These are phyloP conservation scores for Scaptomyza polygonia DNA, from an alignment of 2,888 invertebrate genomes.

Conservation along the genomic window DNA sequence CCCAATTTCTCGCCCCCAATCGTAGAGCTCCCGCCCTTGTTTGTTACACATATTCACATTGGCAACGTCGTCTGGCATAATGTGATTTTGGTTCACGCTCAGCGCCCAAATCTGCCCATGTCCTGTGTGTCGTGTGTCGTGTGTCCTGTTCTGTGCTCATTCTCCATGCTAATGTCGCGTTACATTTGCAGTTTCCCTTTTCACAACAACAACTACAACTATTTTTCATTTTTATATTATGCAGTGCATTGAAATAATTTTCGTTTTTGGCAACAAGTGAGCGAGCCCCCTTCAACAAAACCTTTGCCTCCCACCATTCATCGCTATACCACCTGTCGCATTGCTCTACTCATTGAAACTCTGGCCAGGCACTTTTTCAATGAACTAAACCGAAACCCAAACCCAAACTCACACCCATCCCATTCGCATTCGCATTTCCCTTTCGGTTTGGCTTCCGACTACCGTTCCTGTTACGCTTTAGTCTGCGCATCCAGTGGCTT, in stretches of 20 bases:
- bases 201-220: neutral
- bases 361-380: conserved; percentile 33
- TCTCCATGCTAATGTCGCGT: conserved; percentile 42
- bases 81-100: conserved; percentile 67
- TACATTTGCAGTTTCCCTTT: conserved; percentile 24
- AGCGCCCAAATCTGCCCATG: neutral
- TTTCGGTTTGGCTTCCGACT: neutral
- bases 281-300: too few relatives aligned
- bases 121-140: neutral
- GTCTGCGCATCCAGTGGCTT: conserved; percentile 33
- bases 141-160: neutral
- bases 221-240: conserved; percentile 11
- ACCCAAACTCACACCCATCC: neutral
- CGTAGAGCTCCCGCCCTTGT: neutral
- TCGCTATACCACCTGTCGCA: conserved; percentile 16
- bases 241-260: conserved; percentile 58
- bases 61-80: conserved; percentile 51
- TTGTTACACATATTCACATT: conserved; percentile 38
- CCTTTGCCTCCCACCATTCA: neutral
- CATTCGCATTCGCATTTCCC: neutral
- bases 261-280: conserved; percentile 64
- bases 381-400: conserved; percentile 11
- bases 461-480: neutral
- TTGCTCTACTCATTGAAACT: conserved; percentile 22
- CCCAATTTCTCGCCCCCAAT: neutral